Conservation (phyloP, 1,140 invertebrate species). For the Pinna nobilis region DNA sequence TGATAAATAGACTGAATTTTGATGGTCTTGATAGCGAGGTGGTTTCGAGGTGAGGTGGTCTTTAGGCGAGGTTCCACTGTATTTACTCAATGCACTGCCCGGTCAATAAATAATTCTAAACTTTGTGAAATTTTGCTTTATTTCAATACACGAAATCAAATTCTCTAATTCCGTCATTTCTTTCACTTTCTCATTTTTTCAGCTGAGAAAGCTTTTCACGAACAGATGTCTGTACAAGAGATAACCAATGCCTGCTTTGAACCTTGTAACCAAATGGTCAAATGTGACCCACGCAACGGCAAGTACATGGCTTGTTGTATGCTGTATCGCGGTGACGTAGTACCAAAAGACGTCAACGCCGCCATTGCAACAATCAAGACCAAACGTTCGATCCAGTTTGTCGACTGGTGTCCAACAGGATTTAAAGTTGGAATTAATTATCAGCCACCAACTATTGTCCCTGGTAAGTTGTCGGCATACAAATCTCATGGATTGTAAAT, state of each 20-base stretch:
- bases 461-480: too few species aligned
- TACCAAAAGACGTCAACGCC: conserved; percentile 90
- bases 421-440: conserved; percentile 68
- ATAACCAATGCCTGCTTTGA: conserved; percentile 89
- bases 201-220: conserved; percentile 91
- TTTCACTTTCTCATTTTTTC: too few species aligned
- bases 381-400: conserved; percentile 84
- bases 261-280: conserved; percentile 92
- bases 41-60: too few species aligned
- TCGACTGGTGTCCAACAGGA: conserved; percentile 93
- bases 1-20: too few species aligned
- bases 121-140: too few species aligned
- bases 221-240: conserved; percentile 79
- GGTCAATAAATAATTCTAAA: too few species aligned
- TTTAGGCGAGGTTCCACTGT: too few species aligned
- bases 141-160: too few species aligned
- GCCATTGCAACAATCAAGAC: conserved; percentile 86
- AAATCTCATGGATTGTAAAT: too few species aligned
- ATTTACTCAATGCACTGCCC: too few species aligned
- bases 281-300: conserved; percentile 83
- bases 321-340: conserved; percentile 72
- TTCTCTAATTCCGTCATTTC: too few species aligned
- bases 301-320: conserved; percentile 83
- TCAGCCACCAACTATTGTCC: conserved; percentile 82
- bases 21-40: too few species aligned